Evolutionary conservation across 2,888 invertebrate species (phyloP), one percentile per base, ranked within the genome.

Genomic region (Catocala sponsa): DNA sequence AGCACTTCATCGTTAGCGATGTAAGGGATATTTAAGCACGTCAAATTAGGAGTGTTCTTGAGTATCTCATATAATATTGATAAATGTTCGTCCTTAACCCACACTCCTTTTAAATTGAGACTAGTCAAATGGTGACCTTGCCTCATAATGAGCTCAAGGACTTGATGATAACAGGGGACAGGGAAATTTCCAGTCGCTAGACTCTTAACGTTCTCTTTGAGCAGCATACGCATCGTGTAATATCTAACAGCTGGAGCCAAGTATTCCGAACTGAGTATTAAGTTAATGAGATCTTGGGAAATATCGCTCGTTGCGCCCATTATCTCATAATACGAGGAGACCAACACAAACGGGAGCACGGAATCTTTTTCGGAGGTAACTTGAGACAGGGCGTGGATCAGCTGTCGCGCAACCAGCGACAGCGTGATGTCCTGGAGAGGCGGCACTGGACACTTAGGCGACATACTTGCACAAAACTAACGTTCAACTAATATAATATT

Each of bases 81-180:
- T 78, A 96, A 94, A 74, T 96, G 95, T 69, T 97, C 96, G 55
- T 96, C 96, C 84, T 96, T 96, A 47, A 96, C 96, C 97, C 97
- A 97, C 41, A 97, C 96, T 11, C 97, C 97, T 90, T 96, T 97
- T 60, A 97, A 88, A 86, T 97, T 96, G 55, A 97, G 94, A 42
- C 95, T 88, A 49, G 95, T 95, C 72, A 97, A 80, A 38, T 96
- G 96, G 6, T 91, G 94, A 6, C 97, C 97, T 86, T 96, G 96
- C 25, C 95, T 95, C 5, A 94, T 92, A 76, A 97, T 96, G 68
- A 96, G 95, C 85, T 96, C 95, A 77, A 97, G 89, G 75, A 97
- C 96, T 87, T 96, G 96, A 66, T 95, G 95, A 83, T 97, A 96
- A 86, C 96, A 97, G n/a, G 95, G 96, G 75, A 95, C 95, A 0